phyloP scores from a whole-genome alignment of 2,113 vertebrate species.

The mouse (Mus musculus) region GRCm39 chr4:141161501-141162000 shows the following conservation, averaged over 20 bases:
- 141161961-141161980: neutral
- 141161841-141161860: too few species aligned
- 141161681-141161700: too few species aligned
- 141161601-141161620: neutral
- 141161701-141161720: too few species aligned
- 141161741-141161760: too few species aligned
- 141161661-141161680: too few species aligned
- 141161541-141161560: neutral
- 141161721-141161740: too few species aligned
- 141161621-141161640: neutral
- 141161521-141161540: neutral
- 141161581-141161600: neutral
- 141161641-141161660: too few species aligned
- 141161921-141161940: neutral
- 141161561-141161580: neutral
- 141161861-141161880: neutral
- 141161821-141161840: too few species aligned
- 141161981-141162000: neutral
- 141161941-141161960: neutral
- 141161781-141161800: too few species aligned
- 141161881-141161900: neutral
- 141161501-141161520: neutral
- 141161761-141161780: too few species aligned
- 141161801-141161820: too few species aligned
- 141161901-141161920: neutral